Conservation (phyloP, 2,888 invertebrate species). For the Drosophila kambysellisi region DNA sequence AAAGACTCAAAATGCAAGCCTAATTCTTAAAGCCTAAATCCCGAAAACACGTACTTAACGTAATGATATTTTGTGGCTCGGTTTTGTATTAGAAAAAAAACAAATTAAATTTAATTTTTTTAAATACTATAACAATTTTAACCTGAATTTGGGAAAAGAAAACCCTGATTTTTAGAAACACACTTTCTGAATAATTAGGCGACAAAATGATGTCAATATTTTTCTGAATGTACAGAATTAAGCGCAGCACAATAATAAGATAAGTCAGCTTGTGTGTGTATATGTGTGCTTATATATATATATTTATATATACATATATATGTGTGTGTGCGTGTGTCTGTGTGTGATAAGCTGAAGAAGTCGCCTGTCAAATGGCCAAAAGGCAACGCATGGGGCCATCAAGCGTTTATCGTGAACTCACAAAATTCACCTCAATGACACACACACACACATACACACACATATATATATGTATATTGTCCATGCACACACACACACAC, state of each 20-base stretch:
- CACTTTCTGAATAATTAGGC: neutral
- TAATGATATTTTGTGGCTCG: no score
- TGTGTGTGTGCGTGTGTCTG: slow-evolving; percentile 1
- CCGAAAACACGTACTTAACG: no score
- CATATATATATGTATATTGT: neutral
- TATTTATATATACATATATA: no score
- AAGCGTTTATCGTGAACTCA: slow-evolving; percentile 56
- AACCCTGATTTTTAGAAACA: neutral
- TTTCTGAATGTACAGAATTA: neutral
- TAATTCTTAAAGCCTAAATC: no score
- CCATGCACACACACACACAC: slow-evolving; percentile 3
- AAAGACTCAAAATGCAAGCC: no score
- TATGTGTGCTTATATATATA: neutral
- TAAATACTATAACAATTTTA: neutral
- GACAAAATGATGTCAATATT: neutral
- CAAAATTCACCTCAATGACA: slow-evolving; percentile 41
- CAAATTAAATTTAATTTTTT: neutral
- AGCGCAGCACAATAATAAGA: neutral
- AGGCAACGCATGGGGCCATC: slow-evolving; percentile 34
- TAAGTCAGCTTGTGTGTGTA: neutral
- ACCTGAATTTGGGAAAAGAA: neutral
- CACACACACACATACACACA: slow-evolving; percentile 10
- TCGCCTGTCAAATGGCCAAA: slow-evolving; percentile 43
- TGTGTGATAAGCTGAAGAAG: slow-evolving; percentile 27
- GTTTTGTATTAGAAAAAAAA: neutral